Evolutionary conservation across 2,888 invertebrate species (phyloP), one percentile per base, ranked within the genome.

Genomic region (Kryphioiulus occultus): DNA sequence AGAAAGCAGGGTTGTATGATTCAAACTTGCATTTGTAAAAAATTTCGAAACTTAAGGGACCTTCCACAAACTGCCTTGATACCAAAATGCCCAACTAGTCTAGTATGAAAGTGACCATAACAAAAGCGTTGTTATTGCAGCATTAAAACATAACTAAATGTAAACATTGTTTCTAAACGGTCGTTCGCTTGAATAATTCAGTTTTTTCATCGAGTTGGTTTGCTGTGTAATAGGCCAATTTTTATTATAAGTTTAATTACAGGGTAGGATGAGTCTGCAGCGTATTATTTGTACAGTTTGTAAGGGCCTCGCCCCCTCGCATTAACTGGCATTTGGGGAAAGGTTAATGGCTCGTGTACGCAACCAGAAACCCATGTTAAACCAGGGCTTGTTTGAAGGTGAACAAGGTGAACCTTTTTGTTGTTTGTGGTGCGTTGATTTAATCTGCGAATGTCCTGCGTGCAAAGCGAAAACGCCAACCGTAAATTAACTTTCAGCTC

Each of bases 351-450:
- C 59, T 22, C 22, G 9, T 22, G 9, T 22, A 68, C 22, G 5
- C 5, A 68, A 44, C 44, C 22, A 68, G n/a, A 68, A 68, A 68
- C 10, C 22, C 5, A 68, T 10, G 59, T 12, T 68, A 68, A 68
- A 68, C 59, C 59, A 68, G 59, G 22, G 59, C 59, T 22, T 22
- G 59, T 68, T 68, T 68, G 59, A 68, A 68, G 59, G 59, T 68
- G 59, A 68, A 68, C 59, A 68, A n/a, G 59, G 59, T 68, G 59
- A 68, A 68, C 59, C 5, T 22, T 59, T 59, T 19, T 68, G 22
- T 22, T 68, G 59, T 68, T 68, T 68, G 59, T 68, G 59, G 59
- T 68, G 22, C 59, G 59, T 68, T 68, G 59, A 68, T 68, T 68
- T 68, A n/a, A 68, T 22, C 59, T 68, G 12, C 59, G 22, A 68